Evolutionary conservation across 2,113 vertebrate species (phyloP).

Genomic region (Monarcha castaneiventris): DNA sequence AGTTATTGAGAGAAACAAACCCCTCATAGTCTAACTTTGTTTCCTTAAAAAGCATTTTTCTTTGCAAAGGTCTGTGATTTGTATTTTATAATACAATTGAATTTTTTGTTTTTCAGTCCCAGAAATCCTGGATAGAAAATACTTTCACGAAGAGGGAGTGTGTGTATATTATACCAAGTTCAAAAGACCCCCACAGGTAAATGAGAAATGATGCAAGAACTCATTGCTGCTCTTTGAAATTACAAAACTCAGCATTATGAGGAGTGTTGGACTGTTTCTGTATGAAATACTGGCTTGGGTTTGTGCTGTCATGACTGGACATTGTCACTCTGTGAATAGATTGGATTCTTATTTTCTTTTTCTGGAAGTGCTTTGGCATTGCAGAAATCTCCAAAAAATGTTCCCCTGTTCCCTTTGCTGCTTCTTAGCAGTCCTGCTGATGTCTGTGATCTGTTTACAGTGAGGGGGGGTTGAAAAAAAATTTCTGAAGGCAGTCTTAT

Average conservation of each 20-base stretch:
- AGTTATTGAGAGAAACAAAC: neutral
- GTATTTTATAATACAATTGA: neutral
- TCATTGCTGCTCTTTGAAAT: neutral
- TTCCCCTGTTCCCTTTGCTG: neutral
- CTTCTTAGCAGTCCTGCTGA: neutral
- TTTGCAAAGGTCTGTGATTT: neutral
- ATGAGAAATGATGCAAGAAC: neutral
- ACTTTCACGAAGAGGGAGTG: conserved; percentile 99
- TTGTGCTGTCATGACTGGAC: neutral
- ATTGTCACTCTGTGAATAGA: neutral
- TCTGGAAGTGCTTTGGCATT: neutral
- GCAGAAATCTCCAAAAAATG: neutral
- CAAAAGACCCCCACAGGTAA: conserved; percentile 99
- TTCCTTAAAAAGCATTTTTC: neutral
- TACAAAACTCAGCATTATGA: neutral
- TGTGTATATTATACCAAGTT: conserved; percentile 97
- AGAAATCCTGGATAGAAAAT: conserved; percentile 99
- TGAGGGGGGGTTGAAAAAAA: neutral
- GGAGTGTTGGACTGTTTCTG: neutral
- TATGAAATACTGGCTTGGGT: neutral
- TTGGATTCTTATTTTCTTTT: neutral
- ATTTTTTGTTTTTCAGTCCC: conserved; percentile 82
- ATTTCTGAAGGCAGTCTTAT: neutral
- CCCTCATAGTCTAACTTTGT: neutral
- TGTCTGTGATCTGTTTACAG: neutral